Evolutionary conservation across 2,113 vertebrate species (phyloP), one percentile per base, ranked within the genome.

Genomic region (Seriola rivoliana): DNA sequence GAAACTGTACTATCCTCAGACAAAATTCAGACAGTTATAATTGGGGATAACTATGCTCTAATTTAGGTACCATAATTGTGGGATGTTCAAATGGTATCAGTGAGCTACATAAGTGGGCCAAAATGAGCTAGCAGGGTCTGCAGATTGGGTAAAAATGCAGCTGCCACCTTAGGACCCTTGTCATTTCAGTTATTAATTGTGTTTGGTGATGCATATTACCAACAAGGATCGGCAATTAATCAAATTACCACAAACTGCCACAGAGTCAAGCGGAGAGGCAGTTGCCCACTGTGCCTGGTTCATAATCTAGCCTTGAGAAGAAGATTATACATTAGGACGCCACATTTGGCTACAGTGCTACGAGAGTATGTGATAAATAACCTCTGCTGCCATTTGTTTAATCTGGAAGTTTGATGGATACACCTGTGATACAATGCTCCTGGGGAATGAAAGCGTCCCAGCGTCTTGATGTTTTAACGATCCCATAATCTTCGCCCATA

Each of bases 391-490:
- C 29, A 29, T 29, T 29, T 40, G 59, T 76, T 82, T 40, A 23
- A 74, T 29, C 21, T 19, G 57, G 3, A n/a, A 19, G 48, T 60
- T 60, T 67, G 38, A 78, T 34, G 14, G 32, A 25, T 71, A 48
- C 44, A 58, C n/a, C 6, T 42, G 34, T 40, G 11, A 74, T 29
- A 50, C 21, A 46, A 57, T 19, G 63, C 52, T 85, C 59, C 75
- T 44, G 71, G 67, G 66, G 13, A 54, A 36, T 21, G 6, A 44
- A 48, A 36, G 46, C 13, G 1, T 74, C 52, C 58, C 16, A 9
- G 19, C 46, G 25, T 71, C 52, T 59, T 72, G 38, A 71, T 81
- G 40, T 80, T 66, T 73, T 80, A 82, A 63, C 44, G n/a, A 16
- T 55, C 62, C 29, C 13, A 58, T 81, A 76, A 73, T 82, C 38